Conservation (phyloP, 2,113 vertebrate genomes). For the Colistium nudipinnis region DNA sequence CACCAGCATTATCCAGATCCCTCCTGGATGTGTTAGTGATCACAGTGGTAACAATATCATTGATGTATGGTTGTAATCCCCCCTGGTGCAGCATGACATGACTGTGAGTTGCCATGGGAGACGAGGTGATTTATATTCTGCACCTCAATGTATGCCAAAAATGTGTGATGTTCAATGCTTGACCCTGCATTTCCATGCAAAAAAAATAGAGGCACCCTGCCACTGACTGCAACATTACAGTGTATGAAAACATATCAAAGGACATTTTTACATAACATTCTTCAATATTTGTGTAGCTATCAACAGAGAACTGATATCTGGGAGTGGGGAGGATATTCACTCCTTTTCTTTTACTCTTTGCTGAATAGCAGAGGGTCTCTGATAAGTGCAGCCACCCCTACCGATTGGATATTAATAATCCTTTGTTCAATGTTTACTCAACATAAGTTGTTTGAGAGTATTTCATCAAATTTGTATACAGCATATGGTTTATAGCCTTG, state of each 20-base stretch:
- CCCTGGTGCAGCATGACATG: conserved; percentile 45
- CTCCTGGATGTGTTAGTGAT: conserved; percentile 64
- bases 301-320: background rate
- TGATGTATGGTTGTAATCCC: conserved; percentile 73
- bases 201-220: conserved; percentile 1
- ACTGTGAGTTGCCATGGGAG: conserved; percentile 76
- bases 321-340: background rate
- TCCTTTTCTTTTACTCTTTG: conserved; percentile 9
- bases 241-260: background rate
- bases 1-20: conserved; percentile 28
- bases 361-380: background rate
- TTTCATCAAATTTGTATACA: too few relatives aligned
- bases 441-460: too few relatives aligned
- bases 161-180: conserved; percentile 51
- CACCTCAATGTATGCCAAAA: conserved; percentile 41
- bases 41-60: conserved; percentile 57
- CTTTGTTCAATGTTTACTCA: too few relatives aligned
- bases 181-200: conserved; percentile 2
- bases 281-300: rapidly evolving
- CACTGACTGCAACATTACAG: conserved; percentile 12
- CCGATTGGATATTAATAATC: too few relatives aligned
- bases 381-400: too few relatives aligned
- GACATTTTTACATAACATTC: background rate
- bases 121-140: conserved; percentile 74
- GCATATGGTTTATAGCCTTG: too few relatives aligned